These are phyloP conservation scores for Phyllostomus hastatus DNA, from an alignment of 2,113 vertebrate genomes.

Conservation along the genomic window DNA sequence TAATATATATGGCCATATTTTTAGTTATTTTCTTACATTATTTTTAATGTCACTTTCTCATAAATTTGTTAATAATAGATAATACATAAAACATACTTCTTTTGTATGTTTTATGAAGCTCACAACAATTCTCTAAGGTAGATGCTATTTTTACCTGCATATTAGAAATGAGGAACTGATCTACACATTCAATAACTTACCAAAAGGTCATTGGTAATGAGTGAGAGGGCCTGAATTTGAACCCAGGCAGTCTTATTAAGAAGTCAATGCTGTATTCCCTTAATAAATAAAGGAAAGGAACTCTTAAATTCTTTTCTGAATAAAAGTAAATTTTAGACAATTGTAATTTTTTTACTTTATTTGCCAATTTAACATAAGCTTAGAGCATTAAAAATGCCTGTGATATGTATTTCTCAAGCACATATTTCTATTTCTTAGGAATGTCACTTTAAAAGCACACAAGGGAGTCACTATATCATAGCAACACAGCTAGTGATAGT, in stretches of 20 bases:
- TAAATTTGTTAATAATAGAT: neutral
- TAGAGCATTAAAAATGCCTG: neutral
- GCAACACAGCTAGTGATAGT: neutral
- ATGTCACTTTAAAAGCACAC: neutral
- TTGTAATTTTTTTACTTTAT: neutral
- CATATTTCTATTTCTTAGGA: neutral
- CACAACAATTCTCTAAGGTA: neutral
- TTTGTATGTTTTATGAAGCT: neutral
- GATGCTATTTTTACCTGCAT: neutral
- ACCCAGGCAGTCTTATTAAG: neutral
- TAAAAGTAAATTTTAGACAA: neutral
- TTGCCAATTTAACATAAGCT: neutral
- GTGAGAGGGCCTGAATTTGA: neutral
- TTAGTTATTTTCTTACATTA: slow-evolving; percentile 18
- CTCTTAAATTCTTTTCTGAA: neutral
- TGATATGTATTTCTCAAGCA: neutral
- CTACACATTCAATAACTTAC: neutral
- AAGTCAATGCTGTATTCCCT: neutral
- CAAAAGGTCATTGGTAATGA: neutral
- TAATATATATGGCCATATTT: neutral
- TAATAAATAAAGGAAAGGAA: neutral
- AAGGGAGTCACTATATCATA: neutral
- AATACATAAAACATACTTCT: neutral
- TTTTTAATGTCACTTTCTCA: neutral
- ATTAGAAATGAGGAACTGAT: neutral